phyloP scores from a whole-genome alignment of 2,888 invertebrate species.

The Ochlodes sylvanus region DNA sequence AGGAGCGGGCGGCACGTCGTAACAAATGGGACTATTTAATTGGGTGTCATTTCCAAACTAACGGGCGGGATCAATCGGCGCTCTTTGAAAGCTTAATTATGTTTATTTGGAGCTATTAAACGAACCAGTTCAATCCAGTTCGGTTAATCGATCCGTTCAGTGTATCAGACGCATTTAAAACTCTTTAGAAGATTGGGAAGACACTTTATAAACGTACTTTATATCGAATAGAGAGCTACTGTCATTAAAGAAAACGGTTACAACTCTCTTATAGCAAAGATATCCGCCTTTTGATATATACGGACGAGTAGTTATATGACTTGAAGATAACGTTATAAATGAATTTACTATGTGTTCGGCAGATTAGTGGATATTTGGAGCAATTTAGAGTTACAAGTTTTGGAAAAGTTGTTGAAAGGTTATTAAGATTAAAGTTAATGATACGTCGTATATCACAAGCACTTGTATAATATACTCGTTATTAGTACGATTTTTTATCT shows the following conservation, averaged over 20 bases:
- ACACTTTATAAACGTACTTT: conserved; percentile 48
- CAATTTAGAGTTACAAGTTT: conserved; percentile 22
- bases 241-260: conserved; percentile 52
- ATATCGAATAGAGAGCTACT: conserved; percentile 42
- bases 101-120: conserved; percentile 77
- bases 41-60: conserved; percentile 71
- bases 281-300: conserved; percentile 4
- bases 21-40: conserved; percentile 66
- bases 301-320: conserved; percentile 36
- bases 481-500: too few relatives aligned
- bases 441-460: neutral
- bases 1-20: conserved; percentile 35
- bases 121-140: conserved; percentile 67
- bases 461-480: neutral
- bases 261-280: conserved; percentile 37
- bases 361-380: conserved; percentile 44
- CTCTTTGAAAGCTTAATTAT: conserved; percentile 79
- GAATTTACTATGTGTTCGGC: conserved; percentile 19
- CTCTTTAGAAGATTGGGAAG: conserved; percentile 50
- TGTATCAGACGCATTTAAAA: conserved; percentile 53
- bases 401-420: conserved; percentile 14
- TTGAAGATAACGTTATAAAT: conserved; percentile 47
- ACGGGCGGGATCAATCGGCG: conserved; percentile 70
- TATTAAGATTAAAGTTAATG: conserved; percentile 17
- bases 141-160: conserved; percentile 63